phyloP scores from a whole-genome alignment of 1,140 invertebrate species.

The Episyrphus balteatus region DNA sequence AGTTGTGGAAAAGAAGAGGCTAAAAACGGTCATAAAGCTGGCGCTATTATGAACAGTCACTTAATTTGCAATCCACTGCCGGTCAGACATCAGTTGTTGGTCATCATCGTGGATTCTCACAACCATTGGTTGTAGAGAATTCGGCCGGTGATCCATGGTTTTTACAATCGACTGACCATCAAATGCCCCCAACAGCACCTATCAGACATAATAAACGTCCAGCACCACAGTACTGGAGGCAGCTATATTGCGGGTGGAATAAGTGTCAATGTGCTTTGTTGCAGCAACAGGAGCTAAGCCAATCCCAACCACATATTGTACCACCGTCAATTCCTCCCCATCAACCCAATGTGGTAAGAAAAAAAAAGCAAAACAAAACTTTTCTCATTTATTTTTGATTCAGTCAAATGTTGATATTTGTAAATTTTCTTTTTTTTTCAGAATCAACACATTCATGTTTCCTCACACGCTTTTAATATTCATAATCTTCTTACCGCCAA shows the following conservation, averaged over 20 bases:
- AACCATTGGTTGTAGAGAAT: slow-evolving; percentile 27
- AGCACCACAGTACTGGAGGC: slow-evolving; percentile 21
- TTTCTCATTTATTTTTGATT: too few species aligned
- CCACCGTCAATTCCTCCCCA: slow-evolving; percentile 32
- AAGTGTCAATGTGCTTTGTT: slow-evolving; percentile 11
- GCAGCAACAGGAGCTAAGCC: slow-evolving; percentile 29
- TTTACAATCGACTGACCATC: slow-evolving; percentile 34
- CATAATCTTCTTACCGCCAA: slow-evolving; percentile 35
- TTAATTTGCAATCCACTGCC: slow-evolving; percentile 12
- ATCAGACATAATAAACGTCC: slow-evolving; percentile 34
- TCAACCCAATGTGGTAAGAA: slow-evolving; percentile 27
- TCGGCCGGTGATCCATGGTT: slow-evolving; percentile 37
- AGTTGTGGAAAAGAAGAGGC: too few species aligned
- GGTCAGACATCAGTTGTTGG: slow-evolving; percentile 36
- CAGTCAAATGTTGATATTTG: not conserved
- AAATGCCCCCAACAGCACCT: slow-evolving; percentile 35
- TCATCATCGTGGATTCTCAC: slow-evolving; percentile 36
- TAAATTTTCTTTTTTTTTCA: not conserved
- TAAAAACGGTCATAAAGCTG: too few species aligned
- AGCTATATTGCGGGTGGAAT: slow-evolving; percentile 6
- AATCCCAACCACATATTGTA: slow-evolving; percentile 35
- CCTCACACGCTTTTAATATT: slow-evolving; percentile 36
- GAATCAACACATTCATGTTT: slow-evolving; percentile 31
- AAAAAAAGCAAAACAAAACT: too few species aligned
- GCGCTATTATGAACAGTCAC: slow-evolving; percentile 32